Percentiles rank a stretch among this genome's conserved stretches.
phyloP scores from a whole-genome alignment of 1,140 invertebrate species.

The Aphaenogaster floridana region DNA sequence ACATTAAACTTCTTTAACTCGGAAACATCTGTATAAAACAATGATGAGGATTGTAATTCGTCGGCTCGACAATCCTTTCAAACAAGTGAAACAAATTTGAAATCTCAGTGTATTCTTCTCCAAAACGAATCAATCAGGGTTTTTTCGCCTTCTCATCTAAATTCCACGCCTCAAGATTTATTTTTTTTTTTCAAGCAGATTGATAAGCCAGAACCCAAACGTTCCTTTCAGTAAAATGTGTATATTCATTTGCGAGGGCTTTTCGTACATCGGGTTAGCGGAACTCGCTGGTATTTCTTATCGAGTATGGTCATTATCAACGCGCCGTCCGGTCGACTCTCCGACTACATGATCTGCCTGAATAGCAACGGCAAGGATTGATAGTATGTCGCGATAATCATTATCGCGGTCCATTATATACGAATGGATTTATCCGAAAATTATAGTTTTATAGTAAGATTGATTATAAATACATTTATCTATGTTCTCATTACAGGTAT shows the following conservation, averaged over 20 bases:
- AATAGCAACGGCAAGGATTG: conserved; percentile 67
- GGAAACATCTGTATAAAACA: background rate
- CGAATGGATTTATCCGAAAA: conserved; percentile 34
- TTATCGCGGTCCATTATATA: conserved; percentile 71
- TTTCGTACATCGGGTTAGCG: conserved; percentile 22
- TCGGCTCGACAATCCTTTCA: background rate
- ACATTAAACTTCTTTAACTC: too few species aligned
- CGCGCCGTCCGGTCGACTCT: conserved; percentile 58
- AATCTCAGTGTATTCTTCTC: background rate
- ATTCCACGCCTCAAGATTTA: background rate
- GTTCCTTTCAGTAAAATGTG: background rate
- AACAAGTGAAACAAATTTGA: background rate
- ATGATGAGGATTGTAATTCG: background rate
- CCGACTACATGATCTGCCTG: conserved; percentile 76
- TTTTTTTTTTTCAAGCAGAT: background rate
- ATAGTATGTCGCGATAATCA: conserved; percentile 43
- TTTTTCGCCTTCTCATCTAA: background rate
- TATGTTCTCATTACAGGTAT: background rate
- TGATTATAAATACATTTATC: background rate
- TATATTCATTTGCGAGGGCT: conserved; percentile 24
- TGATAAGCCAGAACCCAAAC: background rate
- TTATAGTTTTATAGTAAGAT: background rate
- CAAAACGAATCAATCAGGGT: background rate
- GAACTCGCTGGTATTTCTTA: conserved; percentile 61
- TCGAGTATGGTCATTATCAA: conserved; percentile 66